Percentiles rank a stretch among this genome's conserved stretches.
These are phyloP conservation scores for Empidonax traillii DNA, from an alignment of 2,113 vertebrate species.

Conservation along the genomic window DNA sequence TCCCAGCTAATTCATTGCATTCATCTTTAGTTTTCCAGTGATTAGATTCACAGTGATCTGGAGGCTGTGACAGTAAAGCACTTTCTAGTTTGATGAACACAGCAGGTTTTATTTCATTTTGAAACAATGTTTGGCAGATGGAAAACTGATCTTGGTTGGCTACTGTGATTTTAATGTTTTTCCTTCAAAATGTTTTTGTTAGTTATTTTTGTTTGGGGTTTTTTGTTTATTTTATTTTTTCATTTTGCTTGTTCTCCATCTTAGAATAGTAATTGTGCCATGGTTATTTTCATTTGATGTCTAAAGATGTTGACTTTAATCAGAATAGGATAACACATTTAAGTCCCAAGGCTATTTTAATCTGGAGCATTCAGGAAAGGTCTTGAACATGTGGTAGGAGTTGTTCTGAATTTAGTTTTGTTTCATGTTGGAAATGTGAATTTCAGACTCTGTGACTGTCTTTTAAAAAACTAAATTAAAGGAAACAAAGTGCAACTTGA, in stretches of 20 bases:
- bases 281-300: background rate
- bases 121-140: background rate
- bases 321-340: background rate
- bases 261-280: background rate
- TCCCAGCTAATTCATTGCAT: background rate
- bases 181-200: background rate
- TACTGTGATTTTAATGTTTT: background rate
- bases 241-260: background rate
- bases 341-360: background rate
- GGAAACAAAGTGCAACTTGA: background rate
- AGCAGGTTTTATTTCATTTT: conserved; percentile 1
- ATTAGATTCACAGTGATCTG: conserved; percentile 13
- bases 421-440: background rate
- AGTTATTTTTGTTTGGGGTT: accelerated
- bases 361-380: background rate
- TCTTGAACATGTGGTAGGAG: background rate
- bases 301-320: background rate
- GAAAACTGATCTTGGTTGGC: background rate
- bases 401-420: background rate
- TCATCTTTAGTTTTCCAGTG: background rate
- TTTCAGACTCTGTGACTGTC: background rate
- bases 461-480: background rate
- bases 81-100: conserved; percentile 5
- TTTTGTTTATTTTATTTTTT: background rate
- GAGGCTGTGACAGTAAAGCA: background rate